phyloP scores from a whole-genome alignment of 92 coral and sea anemone species.

The Isaurus tuberculatus region DNA sequence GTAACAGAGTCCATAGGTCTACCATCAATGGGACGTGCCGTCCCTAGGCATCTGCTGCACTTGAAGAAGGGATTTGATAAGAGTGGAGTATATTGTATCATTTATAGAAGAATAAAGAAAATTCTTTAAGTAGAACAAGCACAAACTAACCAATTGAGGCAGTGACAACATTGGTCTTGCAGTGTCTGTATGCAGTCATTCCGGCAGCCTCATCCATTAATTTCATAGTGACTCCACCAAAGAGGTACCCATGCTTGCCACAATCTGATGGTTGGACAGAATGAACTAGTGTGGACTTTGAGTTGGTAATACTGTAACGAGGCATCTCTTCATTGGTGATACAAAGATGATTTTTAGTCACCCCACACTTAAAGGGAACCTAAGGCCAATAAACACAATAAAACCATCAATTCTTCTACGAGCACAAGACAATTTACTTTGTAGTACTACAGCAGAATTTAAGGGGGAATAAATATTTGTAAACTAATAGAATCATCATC shows the following conservation, averaged over 20 bases:
- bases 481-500: too few species aligned
- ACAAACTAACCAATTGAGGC: conserved; percentile 83
- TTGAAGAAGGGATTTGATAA: too few species aligned
- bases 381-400: conserved; percentile 5
- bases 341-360: conserved; percentile 39
- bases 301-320: conserved; percentile 68
- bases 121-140: too few species aligned
- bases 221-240: conserved; percentile 95
- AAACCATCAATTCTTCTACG: too few species aligned
- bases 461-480: too few species aligned
- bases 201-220: conserved; percentile 98
- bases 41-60: too few species aligned
- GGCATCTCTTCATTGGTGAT: conserved; percentile 52
- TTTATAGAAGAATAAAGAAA: too few species aligned
- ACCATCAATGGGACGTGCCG: too few species aligned
- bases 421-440: too few species aligned
- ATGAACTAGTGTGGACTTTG: conserved; percentile 89
- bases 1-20: too few species aligned
- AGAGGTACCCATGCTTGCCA: conserved; percentile 64
- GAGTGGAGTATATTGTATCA: too few species aligned
- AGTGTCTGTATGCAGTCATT: conserved; percentile 87
- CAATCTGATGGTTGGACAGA: conserved; percentile 93
- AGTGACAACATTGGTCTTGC: conserved; percentile 89
- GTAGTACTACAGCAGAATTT: too few species aligned
- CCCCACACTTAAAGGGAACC: conserved; percentile 68